These are phyloP conservation scores for Trimorus sp. DNA, from an alignment of 2,888 invertebrate species.

Conservation along the genomic window DNA sequence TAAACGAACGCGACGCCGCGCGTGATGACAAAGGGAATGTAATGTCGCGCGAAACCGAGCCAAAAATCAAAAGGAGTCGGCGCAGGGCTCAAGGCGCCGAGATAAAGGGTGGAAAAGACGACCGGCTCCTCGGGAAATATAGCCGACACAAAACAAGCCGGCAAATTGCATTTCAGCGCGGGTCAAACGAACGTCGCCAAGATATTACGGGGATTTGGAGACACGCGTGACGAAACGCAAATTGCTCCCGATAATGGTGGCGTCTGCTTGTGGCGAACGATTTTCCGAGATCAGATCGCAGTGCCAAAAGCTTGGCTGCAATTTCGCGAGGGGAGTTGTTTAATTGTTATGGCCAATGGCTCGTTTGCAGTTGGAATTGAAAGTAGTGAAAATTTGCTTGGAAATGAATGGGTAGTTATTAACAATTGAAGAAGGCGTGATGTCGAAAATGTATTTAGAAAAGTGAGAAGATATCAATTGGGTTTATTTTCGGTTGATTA, in stretches of 20 bases:
- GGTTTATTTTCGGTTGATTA: no score
- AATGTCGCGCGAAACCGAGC: conserved; percentile 48
- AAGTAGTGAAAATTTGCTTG: no score
- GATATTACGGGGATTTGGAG: conserved; percentile 45
- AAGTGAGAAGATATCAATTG: no score
- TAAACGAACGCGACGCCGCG: conserved; percentile 48
- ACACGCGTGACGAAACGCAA: conserved; percentile 37
- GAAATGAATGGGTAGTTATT: no score
- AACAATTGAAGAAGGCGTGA: no score
- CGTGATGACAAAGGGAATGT: conserved; percentile 55
- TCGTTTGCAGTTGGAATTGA: no score
- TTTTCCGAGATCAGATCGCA: no score
- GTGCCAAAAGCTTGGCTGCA: no score
- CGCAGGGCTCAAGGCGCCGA: conserved; percentile 5
- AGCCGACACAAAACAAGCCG: conserved; percentile 49
- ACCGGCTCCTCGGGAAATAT: conserved; percentile 43
- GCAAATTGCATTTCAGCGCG: conserved; percentile 67
- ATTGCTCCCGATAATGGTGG: conserved; percentile 33
- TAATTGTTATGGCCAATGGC: no score
- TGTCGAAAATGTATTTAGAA: no score
- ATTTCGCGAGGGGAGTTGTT: no score
- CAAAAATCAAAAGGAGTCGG: conserved; percentile 47
- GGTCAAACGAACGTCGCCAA: conserved; percentile 48
- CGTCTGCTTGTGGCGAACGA: no score
- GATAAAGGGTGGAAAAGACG: conserved; percentile 40